A percentile compares a stretch with the other conserved stretches of the same genome.
Conservation (phyloP, 2,113 vertebrate species). For the Centropus bengalensis region DNA sequence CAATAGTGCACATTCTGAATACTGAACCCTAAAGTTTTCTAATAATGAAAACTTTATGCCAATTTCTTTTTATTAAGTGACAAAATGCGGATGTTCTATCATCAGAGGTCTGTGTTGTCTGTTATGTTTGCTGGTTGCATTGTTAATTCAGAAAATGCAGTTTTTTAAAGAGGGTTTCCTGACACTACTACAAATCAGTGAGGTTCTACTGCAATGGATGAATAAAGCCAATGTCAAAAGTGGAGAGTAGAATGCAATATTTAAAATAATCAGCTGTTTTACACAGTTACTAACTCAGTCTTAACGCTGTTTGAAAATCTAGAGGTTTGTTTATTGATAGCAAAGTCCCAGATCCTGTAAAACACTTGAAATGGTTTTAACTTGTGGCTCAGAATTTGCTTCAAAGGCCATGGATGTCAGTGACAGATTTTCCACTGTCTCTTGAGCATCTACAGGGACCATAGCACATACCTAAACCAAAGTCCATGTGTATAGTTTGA, state of each 20-base stretch:
- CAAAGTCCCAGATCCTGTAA: not conserved
- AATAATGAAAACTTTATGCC: slow-evolving; percentile 36
- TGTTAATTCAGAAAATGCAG: slow-evolving; percentile 29
- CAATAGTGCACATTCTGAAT: not conserved
- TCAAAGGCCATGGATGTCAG: not conserved
- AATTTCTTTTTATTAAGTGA: not conserved
- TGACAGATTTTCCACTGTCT: not conserved
- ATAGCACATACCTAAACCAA: slow-evolving; percentile 1
- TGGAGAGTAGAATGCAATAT: slow-evolving; percentile 41
- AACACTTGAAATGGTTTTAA: slow-evolving; percentile 1
- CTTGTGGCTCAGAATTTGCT: not conserved
- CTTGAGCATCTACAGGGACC: not conserved
- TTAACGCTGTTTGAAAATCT: not conserved
- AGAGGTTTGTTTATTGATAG: not conserved
- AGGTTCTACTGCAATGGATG: slow-evolving; percentile 63
- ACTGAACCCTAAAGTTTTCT: slow-evolving; percentile 44
- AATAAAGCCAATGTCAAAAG: slow-evolving; percentile 46
- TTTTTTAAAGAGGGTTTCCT: slow-evolving; percentile 37
- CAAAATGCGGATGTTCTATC: not conserved
- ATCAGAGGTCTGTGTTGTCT: slow-evolving; percentile 38
- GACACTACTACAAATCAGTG: slow-evolving; percentile 47
- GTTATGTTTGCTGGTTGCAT: slow-evolving; percentile 24
- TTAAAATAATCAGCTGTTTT: slow-evolving; percentile 1
- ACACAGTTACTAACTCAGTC: not conserved
- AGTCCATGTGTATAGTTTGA: not conserved